phyloP scores from a whole-genome alignment of 2,888 invertebrate species.

The Mechanitis mazaeus region DNA sequence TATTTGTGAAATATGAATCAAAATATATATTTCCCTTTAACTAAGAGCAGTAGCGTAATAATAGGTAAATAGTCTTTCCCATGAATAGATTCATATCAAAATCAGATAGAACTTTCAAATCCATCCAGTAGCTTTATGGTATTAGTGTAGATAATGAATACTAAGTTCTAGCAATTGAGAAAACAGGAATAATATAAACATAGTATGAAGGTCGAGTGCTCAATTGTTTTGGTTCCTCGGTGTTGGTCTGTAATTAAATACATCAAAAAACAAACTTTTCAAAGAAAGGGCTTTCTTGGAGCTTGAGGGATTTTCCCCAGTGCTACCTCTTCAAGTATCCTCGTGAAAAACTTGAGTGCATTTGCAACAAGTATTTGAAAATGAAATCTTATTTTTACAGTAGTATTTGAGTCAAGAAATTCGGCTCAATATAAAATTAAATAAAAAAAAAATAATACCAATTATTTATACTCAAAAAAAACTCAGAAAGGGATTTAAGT shows the following conservation, averaged over 20 bases:
- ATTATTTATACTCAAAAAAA: background rate
- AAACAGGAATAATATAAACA: too few relatives aligned
- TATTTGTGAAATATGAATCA: too few relatives aligned
- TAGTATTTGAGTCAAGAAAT: background rate
- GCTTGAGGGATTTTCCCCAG: slow-evolving; percentile 16
- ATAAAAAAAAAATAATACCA: too few relatives aligned
- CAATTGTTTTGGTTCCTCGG: slow-evolving; percentile 3
- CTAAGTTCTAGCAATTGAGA: too few relatives aligned
- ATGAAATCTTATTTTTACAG: slow-evolving; percentile 7
- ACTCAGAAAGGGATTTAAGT: background rate
- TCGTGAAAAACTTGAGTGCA: slow-evolving; percentile 17
- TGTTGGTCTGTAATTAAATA: slow-evolving; percentile 1
- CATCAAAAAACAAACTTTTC: slow-evolving; percentile 4
- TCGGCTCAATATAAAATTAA: too few relatives aligned
- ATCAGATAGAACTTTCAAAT: too few relatives aligned
- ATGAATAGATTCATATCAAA: too few relatives aligned
- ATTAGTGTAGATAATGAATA: too few relatives aligned
- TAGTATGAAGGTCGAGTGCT: background rate
- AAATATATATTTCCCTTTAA: too few relatives aligned
- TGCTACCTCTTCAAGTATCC: slow-evolving; percentile 21
- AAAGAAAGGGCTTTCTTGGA: slow-evolving; percentile 21
- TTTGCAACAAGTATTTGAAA: slow-evolving; percentile 16
- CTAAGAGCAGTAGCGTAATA: too few relatives aligned
- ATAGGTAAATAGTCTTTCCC: too few relatives aligned
- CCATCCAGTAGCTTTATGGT: too few relatives aligned